Evolutionary conservation across 2,797 vertebrate species (phyloP).

Genomic region (Picus viridis): DNA sequence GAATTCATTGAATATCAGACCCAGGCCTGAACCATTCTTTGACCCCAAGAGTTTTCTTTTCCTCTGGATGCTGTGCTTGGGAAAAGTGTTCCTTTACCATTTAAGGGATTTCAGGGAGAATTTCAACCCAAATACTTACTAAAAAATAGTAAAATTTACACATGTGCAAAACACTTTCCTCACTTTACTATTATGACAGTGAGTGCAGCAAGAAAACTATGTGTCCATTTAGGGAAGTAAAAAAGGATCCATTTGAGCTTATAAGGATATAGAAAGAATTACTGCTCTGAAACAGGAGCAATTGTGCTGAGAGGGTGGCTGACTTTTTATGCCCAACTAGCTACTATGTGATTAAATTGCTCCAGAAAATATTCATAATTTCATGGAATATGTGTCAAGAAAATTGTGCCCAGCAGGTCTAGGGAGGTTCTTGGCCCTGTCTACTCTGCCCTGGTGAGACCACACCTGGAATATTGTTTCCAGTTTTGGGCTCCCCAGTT

Average conservation of each 20-base stretch:
- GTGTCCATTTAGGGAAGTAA: conserved; percentile 34
- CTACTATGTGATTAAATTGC: not conserved
- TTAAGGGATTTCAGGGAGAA: not conserved
- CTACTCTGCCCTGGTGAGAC: no score
- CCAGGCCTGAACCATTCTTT: conserved; percentile 1
- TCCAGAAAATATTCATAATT: not conserved
- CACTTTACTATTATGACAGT: not conserved
- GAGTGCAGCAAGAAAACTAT: not conserved
- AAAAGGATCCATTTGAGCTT: conserved; percentile 5
- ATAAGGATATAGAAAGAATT: conserved; percentile 45
- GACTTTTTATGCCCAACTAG: not conserved
- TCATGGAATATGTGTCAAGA: not conserved
- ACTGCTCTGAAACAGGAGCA: conserved; percentile 33
- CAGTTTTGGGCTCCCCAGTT: no score
- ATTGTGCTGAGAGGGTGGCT: not conserved
- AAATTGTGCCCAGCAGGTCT: no score
- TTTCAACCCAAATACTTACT: not conserved
- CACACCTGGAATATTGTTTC: no score
- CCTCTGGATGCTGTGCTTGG: not conserved
- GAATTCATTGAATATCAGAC: conserved; percentile 46
- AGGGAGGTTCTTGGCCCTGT: no score
- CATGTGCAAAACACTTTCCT: not conserved
- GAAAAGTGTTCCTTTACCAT: not conserved
- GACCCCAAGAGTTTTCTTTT: conserved; percentile 5
- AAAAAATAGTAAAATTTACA: not conserved